A percentile compares a stretch with the other conserved stretches of the same genome.
These are phyloP conservation scores for Tenthredo scrophulariae DNA, from an alignment of 2,888 invertebrate species.

Conservation along the genomic window DNA sequence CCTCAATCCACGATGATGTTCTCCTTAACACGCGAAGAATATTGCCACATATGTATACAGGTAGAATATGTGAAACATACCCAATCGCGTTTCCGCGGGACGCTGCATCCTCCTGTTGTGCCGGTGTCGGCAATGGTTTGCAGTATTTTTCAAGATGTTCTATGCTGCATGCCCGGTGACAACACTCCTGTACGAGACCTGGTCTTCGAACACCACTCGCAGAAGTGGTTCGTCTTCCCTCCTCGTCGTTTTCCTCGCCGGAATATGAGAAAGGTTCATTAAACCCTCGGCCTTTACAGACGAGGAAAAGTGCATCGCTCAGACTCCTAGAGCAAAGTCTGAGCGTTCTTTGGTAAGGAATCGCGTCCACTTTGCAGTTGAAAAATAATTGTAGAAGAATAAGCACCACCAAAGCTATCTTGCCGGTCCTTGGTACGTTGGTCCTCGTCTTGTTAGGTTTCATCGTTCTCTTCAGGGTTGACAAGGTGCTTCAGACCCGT, in stretches of 20 bases:
- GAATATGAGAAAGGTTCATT: constrained; percentile 71
- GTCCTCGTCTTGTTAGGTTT: neutral
- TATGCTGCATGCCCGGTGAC: constrained; percentile 69
- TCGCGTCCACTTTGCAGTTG: constrained; percentile 47
- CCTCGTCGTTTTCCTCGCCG: constrained; percentile 59
- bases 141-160: constrained; percentile 73
- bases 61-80: constrained; percentile 11
- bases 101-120: constrained; percentile 7
- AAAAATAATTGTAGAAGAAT: constrained; percentile 57
- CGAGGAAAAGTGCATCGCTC: constrained; percentile 71
- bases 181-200: constrained; percentile 75
- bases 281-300: constrained; percentile 69
- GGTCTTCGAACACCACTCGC: constrained; percentile 59
- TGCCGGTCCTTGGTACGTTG: neutral
- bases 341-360: constrained; percentile 58
- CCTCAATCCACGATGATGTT: neutral
- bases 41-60: neutral
- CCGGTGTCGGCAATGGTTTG: constrained; percentile 61
- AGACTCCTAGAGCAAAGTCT: constrained; percentile 72
- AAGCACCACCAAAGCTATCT: constrained; percentile 56
- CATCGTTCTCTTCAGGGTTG: constrained; percentile 30
- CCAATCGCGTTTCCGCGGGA: constrained; percentile 30
- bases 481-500: neutral
- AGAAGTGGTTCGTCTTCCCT: constrained; percentile 55
- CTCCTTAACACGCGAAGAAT: neutral